Conservation (phyloP, 2,113 vertebrate genomes). For the Trogon melanurus region DNA sequence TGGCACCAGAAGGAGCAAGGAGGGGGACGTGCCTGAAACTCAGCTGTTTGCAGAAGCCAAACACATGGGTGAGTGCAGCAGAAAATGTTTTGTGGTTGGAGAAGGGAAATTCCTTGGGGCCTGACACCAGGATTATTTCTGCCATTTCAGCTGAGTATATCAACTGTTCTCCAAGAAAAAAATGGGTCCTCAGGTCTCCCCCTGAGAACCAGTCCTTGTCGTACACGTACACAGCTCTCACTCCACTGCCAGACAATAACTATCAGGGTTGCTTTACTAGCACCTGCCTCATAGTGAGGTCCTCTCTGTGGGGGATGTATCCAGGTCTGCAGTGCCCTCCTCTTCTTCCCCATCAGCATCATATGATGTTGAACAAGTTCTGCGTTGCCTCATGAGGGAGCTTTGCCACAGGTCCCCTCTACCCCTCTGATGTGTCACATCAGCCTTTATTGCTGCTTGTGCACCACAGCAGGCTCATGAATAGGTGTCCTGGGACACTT, state of each 20-base stretch:
- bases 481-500: background rate
- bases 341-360: background rate
- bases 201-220: background rate
- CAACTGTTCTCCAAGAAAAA: background rate
- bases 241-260: background rate
- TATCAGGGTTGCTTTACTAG: background rate
- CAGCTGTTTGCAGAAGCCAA: background rate
- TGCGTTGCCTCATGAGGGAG: background rate
- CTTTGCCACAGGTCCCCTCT: background rate
- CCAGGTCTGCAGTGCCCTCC: accelerated
- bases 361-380: background rate
- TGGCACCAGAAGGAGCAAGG: background rate
- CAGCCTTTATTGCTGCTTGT: background rate
- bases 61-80: background rate
- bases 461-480: background rate
- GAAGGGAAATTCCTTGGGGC: background rate
- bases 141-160: background rate
- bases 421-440: background rate
- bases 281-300: accelerated
- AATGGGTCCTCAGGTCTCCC: background rate
- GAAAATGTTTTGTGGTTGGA: background rate
- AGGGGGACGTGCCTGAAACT: background rate
- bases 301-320: background rate
- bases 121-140: background rate
- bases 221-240: background rate